These are phyloP conservation scores for Danio choprae DNA, from an alignment of 2,797 vertebrate species.

Conservation along the genomic window DNA sequence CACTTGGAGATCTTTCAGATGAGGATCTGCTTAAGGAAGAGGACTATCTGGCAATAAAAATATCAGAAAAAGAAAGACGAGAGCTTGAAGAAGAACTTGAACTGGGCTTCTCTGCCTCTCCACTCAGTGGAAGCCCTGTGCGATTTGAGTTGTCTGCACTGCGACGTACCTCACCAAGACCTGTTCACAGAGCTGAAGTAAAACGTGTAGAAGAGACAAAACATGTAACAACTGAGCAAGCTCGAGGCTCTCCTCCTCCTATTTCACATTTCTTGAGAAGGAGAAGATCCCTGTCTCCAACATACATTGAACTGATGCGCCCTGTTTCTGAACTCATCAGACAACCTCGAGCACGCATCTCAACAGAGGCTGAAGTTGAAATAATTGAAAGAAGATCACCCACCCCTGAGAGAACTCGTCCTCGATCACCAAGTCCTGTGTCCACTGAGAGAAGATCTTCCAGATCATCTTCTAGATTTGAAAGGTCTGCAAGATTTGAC, in stretches of 20 bases:
- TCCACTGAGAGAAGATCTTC: slow-evolving; percentile 87
- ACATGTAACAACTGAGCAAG: slow-evolving; percentile 76
- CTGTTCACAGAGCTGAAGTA: slow-evolving; percentile 60
- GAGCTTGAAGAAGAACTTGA: slow-evolving; percentile 95
- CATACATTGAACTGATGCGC: slow-evolving; percentile 98
- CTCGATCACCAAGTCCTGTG: slow-evolving; percentile 95
- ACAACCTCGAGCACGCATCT: slow-evolving; percentile 71
- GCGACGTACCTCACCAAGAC: slow-evolving; percentile 69
- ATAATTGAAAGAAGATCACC: slow-evolving; percentile 90
- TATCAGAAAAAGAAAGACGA: slow-evolving; percentile 88
- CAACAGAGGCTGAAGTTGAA: slow-evolving; percentile 75
- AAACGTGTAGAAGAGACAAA: slow-evolving; percentile 80
- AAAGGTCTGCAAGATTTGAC: slow-evolving; percentile 96
- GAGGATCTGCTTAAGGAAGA: slow-evolving; percentile 90
- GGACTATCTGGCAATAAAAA: slow-evolving; percentile 91
- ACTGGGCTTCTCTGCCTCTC: slow-evolving; percentile 96
- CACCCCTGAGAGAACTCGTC: slow-evolving; percentile 96
- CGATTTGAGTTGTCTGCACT: slow-evolving; percentile 85
- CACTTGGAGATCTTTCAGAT: slow-evolving; percentile 92
- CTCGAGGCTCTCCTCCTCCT: slow-evolving; percentile 79
- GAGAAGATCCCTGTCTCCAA: slow-evolving; percentile 94
- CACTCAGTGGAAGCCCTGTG: slow-evolving; percentile 88
- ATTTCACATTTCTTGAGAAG: slow-evolving; percentile 88
- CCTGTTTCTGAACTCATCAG: slow-evolving; percentile 94
- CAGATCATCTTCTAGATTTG: slow-evolving; percentile 93